Evolutionary conservation across 2,888 invertebrate genomes (phyloP).

Genomic region (Troglohyphantes excavatus): DNA sequence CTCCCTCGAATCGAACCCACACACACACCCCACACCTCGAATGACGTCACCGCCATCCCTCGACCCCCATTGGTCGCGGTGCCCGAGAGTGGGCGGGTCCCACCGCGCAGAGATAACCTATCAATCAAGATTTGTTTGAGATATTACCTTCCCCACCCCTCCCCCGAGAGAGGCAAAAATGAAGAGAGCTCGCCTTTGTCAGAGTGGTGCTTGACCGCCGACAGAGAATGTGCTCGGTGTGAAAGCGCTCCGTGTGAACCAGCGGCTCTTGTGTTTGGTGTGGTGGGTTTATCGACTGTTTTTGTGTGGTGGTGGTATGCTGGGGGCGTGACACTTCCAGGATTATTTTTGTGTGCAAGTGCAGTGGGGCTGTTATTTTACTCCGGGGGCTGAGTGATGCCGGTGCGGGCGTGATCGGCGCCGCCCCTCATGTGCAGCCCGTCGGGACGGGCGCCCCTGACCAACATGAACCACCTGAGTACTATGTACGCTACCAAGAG

Average conservation of each 20-base stretch:
- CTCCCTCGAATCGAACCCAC: constrained; percentile 37
- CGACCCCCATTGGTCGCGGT: constrained; percentile 70
- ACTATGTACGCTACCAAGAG: constrained; percentile 98
- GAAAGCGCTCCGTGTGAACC: neutral
- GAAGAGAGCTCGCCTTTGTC: constrained; percentile 54
- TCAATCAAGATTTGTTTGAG: constrained; percentile 75
- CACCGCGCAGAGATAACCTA: constrained; percentile 65
- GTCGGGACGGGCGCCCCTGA: constrained; percentile 47
- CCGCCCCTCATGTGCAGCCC: constrained; percentile 47
- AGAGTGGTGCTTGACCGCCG: constrained; percentile 48
- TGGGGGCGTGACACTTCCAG: neutral
- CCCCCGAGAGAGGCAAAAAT: constrained; percentile 25
- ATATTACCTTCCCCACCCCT: neutral
- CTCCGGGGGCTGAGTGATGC: constrained; percentile 16
- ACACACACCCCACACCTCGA: constrained; percentile 1
- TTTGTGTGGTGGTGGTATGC: neutral
- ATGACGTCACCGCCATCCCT: constrained; percentile 64
- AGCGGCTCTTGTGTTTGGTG: constrained; percentile 15
- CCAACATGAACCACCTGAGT: constrained; percentile 92
- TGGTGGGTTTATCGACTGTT: constrained; percentile 2
- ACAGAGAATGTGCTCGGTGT: constrained; percentile 24
- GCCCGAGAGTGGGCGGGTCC: constrained; percentile 70
- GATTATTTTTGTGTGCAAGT: neutral
- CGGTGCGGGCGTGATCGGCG: constrained; percentile 18
- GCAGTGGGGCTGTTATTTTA: constrained; percentile 2